Evolutionary conservation across 1,140 invertebrate genomes (phyloP), one percentile per base, ranked within the genome.

Genomic region (Heliconius himera): DNA sequence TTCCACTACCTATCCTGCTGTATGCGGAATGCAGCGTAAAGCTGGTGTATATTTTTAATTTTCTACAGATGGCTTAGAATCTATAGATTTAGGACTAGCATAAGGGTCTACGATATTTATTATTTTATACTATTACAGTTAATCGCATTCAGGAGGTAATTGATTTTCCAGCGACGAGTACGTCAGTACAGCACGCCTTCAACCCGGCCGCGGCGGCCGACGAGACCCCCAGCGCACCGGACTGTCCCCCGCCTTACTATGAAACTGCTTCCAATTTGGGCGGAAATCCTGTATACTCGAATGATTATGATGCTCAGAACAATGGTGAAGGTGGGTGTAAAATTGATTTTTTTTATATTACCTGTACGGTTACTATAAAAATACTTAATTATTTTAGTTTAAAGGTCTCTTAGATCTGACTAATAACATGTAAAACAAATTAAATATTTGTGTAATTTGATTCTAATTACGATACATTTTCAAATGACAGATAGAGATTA

Each of bases 201-300:
- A 66, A 80, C 70, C 46, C 29, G 36, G 26, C n/a, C 73, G 38
- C 49, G 22, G 76, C 38, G 70, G 73, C 54, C 29, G 77, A 41
- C 26, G 33, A 33, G 56, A 22, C 66, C 1, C 66, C 84, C 66
- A 84, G 78, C 22, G 83, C 88, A 29, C 87, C 88, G 8, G 87
- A 87, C 13, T 72, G 78, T 13, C 88, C 89, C 22, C 89, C 87
- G 72, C 83, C 86, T 26, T 87, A 84, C 81, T 79, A 22, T 76
- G 78, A 36, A 22, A 26, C 26, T 3, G 2, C 60, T 26, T 66
- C 60, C 9, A 26, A 26, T 26, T 66, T 29, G 26, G 60, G 11
- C 22, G 60, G n/a, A 4, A 66, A 66, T 29, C 60, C 26, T 29
- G 60, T 29, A n/a, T 66, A 66, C 26, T 29, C 26, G 0, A 66